Conservation (phyloP, 2,797 vertebrate species). For the Paramormyrops hopkinsi region DNA sequence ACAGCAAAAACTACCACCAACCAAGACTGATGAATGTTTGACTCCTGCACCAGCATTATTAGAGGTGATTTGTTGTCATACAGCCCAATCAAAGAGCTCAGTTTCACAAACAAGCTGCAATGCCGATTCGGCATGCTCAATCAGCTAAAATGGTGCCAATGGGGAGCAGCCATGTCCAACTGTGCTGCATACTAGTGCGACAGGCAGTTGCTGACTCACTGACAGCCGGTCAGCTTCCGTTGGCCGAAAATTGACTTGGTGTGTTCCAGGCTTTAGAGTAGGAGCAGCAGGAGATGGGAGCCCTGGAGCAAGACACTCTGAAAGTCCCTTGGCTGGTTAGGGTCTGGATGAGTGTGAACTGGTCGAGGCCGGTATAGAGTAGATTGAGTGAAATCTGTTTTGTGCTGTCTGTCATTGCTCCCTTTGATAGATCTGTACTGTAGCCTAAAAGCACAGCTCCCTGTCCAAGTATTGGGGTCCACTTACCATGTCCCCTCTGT, state of each 20-base stretch:
- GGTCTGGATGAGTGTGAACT: background rate
- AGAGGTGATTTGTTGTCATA: background rate
- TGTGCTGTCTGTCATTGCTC: background rate
- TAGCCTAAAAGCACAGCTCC: slow-evolving; percentile 29
- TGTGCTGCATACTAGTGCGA: background rate
- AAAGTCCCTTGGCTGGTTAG: background rate
- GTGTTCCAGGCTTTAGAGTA: background rate
- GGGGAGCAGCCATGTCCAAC: background rate
- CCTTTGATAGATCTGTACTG: slow-evolving; percentile 32
- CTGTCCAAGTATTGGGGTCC: slow-evolving; percentile 34
- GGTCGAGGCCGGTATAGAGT: background rate
- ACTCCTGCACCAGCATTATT: background rate
- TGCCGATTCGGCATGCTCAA: background rate
- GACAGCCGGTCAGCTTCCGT: background rate
- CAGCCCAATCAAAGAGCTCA: background rate
- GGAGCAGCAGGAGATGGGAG: background rate
- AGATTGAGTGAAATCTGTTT: background rate
- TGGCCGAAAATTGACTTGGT: background rate
- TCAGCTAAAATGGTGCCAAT: background rate
- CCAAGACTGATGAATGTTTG: background rate
- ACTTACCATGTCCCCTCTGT: slow-evolving; percentile 40
- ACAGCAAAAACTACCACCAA: background rate
- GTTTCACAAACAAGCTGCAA: background rate
- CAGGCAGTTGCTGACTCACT: background rate
- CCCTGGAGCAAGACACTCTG: background rate